These are phyloP conservation scores for Danio tinwini DNA, from an alignment of 2,797 vertebrate species.

Conservation along the genomic window DNA sequence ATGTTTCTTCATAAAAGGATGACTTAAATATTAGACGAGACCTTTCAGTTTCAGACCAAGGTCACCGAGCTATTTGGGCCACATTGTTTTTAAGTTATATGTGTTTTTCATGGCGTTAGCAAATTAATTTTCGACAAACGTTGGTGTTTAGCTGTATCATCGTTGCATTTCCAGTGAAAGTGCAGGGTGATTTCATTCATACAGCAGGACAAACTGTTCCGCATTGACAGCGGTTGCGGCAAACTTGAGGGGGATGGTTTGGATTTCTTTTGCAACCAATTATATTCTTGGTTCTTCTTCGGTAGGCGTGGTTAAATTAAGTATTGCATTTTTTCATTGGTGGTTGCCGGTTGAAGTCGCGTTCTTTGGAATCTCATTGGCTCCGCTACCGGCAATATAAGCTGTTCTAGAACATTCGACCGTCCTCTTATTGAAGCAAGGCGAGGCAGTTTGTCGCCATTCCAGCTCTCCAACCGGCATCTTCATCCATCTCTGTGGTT, in stretches of 20 bases:
- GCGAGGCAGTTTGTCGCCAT: slow-evolving; percentile 38
- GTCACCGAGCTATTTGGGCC: not conserved
- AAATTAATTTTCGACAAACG: not conserved
- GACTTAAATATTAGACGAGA: not conserved
- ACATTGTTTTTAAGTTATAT: not conserved
- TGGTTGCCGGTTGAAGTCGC: not conserved
- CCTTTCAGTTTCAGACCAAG: not conserved
- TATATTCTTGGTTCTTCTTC: not conserved
- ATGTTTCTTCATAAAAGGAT: not conserved
- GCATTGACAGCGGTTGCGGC: slow-evolving; percentile 33
- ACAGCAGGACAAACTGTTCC: slow-evolving; percentile 29
- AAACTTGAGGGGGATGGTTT: slow-evolving; percentile 21
- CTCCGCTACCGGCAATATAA: slow-evolving; percentile 67
- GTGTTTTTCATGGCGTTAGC: not conserved
- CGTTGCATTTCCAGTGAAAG: not conserved
- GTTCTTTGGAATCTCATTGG: slow-evolving; percentile 71
- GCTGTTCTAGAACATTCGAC: not conserved
- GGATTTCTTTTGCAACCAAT: not conserved
- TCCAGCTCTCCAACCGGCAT: slow-evolving; percentile 38
- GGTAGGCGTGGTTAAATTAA: not conserved
- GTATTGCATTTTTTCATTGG: slow-evolving; percentile 64
- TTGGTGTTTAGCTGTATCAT: not conserved
- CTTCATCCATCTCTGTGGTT: slow-evolving; percentile 28
- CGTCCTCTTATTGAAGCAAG: slow-evolving; percentile 66
- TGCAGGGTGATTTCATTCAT: not conserved